Percentiles rank a stretch among this genome's conserved stretches.
Evolutionary conservation across 2,888 invertebrate species (phyloP).

Genomic region (Deroplatys truncata): DNA sequence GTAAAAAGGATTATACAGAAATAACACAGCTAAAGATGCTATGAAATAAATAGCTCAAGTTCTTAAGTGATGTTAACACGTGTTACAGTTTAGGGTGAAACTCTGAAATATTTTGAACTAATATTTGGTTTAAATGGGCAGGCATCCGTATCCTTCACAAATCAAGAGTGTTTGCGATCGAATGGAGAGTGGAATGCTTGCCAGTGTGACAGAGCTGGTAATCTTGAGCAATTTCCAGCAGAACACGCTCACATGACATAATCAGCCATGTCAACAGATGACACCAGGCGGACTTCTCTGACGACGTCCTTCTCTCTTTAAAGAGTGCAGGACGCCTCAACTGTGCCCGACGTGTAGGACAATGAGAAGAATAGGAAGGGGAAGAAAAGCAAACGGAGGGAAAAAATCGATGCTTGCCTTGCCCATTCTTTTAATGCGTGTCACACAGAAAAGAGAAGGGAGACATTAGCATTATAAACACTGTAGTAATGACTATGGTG

Average conservation of each 20-base stretch:
- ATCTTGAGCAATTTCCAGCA: neutral
- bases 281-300: no score
- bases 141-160: no score
- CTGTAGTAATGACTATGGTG: neutral
- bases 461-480: neutral
- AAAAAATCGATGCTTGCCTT: neutral
- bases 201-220: neutral
- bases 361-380: neutral
- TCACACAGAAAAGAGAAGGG: neutral
- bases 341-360: neutral
- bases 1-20: no score
- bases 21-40: no score
- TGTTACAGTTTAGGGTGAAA: no score
- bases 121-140: no score
- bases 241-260: neutral
- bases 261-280: neutral
- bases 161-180: no score
- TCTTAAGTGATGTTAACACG: no score
- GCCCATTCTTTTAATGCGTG: neutral
- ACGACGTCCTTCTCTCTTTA: neutral
- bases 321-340: neutral
- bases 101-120: no score
- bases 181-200: no score
- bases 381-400: neutral
- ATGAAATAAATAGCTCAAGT: no score